Base-by-base conservation (phyloP, 2,888 invertebrate genomes). In the Nineta flava region DNA sequence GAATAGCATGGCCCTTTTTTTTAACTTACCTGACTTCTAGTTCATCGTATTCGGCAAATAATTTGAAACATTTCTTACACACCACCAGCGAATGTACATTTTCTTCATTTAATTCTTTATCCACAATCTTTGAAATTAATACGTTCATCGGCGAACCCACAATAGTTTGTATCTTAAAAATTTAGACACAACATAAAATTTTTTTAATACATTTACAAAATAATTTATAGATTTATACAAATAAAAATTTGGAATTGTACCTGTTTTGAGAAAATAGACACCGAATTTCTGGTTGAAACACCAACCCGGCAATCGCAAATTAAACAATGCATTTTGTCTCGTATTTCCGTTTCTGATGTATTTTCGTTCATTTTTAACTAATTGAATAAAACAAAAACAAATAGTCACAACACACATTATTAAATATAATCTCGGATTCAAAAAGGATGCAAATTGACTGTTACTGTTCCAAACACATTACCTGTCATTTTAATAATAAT, bases 21-120 rank as follows among this genome's bases (percentile, higher is more conserved):
- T 12, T 13, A 31, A 54, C 60, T 59, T 54, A 73, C 69, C 67
- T 67, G 17, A 62, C 65, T 59, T 76, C 71, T 41, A 79, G 60
- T 49, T 73, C 73, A 53, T 81, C 79, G 55, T 76, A 75, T 64
- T 83, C 81, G 16, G 73, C 67, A 46, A 79, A 72, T 7, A 73
- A 59, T 59, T 76, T 76, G 55, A 71, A 75, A 61, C 85, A 86
- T 57, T 80, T 81, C 59, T 76, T 79, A 62, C 85, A 86, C 2
- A 85, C 60, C 15, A 76, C 62, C 46, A 66, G 66, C 0, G 76
- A 72, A 52, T 79, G 77, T 1, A 71, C 71, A 38, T 61, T 65
- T 2, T 73, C 69, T 55, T 75, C 70, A 7, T 63, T 65, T 1
- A 83, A 57, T 2, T 71, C 66, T 50, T 62, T 66, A 46, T 72